These are phyloP conservation scores for Pachyseris speciosa DNA, from an alignment of 64 coral and sea anemone genomes.

Conservation along the genomic window DNA sequence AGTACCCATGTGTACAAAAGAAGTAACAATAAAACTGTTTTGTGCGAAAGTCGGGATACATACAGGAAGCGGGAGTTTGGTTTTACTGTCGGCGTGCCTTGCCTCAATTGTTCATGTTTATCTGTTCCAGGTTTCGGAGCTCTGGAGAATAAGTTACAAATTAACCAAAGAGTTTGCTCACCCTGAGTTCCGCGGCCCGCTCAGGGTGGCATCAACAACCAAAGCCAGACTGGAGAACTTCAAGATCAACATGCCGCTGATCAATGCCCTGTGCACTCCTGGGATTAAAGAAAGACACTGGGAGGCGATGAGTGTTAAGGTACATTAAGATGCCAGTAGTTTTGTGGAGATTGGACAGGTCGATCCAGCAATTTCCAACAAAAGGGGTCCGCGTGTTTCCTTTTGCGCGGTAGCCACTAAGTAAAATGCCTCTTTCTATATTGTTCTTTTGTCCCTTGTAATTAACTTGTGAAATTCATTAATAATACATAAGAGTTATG, in stretches of 20 bases:
- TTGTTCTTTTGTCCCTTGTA: too few species aligned
- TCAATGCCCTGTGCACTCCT: slow-evolving; percentile 90
- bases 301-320: slow-evolving; percentile 96
- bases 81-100: background rate
- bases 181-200: slow-evolving; percentile 88
- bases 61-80: too few species aligned
- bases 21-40: too few species aligned
- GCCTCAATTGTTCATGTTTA: background rate
- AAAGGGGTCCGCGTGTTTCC: too few species aligned
- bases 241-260: slow-evolving; percentile 96
- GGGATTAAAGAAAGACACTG: slow-evolving; percentile 96
- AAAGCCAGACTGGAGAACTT: slow-evolving; percentile 97
- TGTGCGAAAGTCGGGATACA: too few species aligned
- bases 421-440: too few species aligned
- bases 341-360: too few species aligned
- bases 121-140: slow-evolving; percentile 74
- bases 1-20: too few species aligned
- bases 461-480: too few species aligned
- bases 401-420: too few species aligned
- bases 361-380: too few species aligned
- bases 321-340: background rate
- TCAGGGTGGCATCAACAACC: slow-evolving; percentile 79
- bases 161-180: slow-evolving; percentile 94
- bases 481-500: too few species aligned
- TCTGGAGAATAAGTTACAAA: slow-evolving; percentile 96